These are phyloP conservation scores for Scaptomyza flava DNA, from an alignment of 2,888 invertebrate genomes.

Conservation along the genomic window DNA sequence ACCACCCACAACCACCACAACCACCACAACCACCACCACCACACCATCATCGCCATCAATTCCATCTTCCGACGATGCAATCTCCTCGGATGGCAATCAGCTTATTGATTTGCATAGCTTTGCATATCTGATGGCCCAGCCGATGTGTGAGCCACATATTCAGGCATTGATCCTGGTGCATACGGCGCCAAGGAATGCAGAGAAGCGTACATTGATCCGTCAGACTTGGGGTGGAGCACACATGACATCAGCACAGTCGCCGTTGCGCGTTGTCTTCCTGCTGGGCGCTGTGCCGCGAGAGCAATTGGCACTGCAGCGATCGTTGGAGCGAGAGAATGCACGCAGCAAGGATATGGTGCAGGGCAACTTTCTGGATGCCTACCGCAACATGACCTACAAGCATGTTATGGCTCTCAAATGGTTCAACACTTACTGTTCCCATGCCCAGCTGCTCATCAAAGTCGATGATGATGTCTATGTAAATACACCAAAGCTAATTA, in stretches of 20 bases:
- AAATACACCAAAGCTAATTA: slow-evolving; percentile 87
- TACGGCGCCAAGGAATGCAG: slow-evolving; percentile 88
- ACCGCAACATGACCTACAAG: slow-evolving; percentile 93
- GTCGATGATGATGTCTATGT: slow-evolving; percentile 92
- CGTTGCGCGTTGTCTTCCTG: slow-evolving; percentile 88
- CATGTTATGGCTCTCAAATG: slow-evolving; percentile 93
- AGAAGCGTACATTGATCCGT: slow-evolving; percentile 88
- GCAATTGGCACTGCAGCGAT: slow-evolving; percentile 80
- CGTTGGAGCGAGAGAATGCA: slow-evolving; percentile 86
- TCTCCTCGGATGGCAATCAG: slow-evolving; percentile 53
- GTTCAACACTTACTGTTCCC: slow-evolving; percentile 89
- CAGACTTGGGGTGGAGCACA: slow-evolving; percentile 90
- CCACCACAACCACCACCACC: neutral
- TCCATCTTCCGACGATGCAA: neutral
- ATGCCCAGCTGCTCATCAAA: slow-evolving; percentile 89
- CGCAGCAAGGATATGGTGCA: slow-evolving; percentile 89
- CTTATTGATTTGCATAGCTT: slow-evolving; percentile 88
- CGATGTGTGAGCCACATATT: slow-evolving; percentile 85
- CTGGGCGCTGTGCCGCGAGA: slow-evolving; percentile 86
- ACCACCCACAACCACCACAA: neutral
- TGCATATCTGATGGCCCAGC: slow-evolving; percentile 87
- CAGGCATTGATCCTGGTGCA: slow-evolving; percentile 88
- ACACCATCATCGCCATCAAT: neutral
- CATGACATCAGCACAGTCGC: slow-evolving; percentile 81
- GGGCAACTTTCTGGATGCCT: slow-evolving; percentile 91